Evolutionary conservation across 1,140 invertebrate genomes (phyloP).

Genomic region (Drosophila tsacasi): DNA sequence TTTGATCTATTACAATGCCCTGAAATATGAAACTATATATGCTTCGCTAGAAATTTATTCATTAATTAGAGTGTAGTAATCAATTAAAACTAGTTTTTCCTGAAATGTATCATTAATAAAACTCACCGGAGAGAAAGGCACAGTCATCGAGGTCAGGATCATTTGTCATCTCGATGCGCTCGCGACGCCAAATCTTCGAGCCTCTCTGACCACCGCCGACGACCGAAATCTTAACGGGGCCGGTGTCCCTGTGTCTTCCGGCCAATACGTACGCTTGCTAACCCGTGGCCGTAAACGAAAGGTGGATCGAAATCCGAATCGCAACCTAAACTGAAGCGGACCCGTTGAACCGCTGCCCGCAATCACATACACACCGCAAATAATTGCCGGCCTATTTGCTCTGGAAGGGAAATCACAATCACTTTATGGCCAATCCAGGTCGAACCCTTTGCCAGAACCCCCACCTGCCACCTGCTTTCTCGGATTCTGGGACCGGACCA

Average conservation of each 20-base stretch:
- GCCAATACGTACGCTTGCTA: constrained; percentile 83
- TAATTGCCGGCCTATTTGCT: constrained; percentile 45
- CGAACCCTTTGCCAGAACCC: constrained; percentile 43
- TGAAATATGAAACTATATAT: no score
- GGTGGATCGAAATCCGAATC: constrained; percentile 17
- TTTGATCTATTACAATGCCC: no score
- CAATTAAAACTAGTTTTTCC: no score
- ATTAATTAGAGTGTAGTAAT: no score
- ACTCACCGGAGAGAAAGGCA: constrained; percentile 94
- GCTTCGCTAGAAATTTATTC: no score
- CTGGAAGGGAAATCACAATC: constrained; percentile 45
- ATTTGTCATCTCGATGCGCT: constrained; percentile 86
- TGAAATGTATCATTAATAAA: no score
- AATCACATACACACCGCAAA: constrained; percentile 37
- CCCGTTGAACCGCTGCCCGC: constrained; percentile 23
- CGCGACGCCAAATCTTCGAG: constrained; percentile 85
- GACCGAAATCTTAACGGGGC: constrained; percentile 85
- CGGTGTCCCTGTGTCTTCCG: constrained; percentile 84
- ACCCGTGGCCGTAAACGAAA: constrained; percentile 64
- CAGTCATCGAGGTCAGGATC: constrained; percentile 97
- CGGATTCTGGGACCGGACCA: not conserved
- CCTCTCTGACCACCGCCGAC: constrained; percentile 85
- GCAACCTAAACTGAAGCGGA: constrained; percentile 20
- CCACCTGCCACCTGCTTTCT: not conserved
- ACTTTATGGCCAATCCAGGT: constrained; percentile 49